phyloP scores from a whole-genome alignment of 2,797 vertebrate genomes.

The Lacerta viridis region DNA sequence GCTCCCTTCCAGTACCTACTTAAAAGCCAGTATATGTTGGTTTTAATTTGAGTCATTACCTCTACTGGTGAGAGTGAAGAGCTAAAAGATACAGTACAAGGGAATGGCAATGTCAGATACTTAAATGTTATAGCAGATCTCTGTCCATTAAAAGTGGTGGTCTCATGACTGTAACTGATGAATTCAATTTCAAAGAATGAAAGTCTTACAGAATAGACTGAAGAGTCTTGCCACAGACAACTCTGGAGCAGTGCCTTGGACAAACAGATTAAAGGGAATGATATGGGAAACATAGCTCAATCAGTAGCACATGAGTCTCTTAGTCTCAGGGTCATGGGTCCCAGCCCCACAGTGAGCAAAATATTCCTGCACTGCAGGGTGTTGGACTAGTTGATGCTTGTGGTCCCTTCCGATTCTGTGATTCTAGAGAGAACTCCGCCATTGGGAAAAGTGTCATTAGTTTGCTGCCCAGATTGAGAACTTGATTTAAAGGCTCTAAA shows the following conservation, averaged over 20 bases:
- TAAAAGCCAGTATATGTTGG: neutral
- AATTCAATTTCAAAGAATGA: no score
- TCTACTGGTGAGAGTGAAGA: neutral
- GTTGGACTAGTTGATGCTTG: no score
- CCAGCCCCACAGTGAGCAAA: no score
- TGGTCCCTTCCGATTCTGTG: no score
- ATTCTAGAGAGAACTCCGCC: neutral
- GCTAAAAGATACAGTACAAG: neutral
- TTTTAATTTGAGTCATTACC: neutral
- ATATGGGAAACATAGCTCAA: no score
- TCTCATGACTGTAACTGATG: neutral
- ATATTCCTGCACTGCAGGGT: no score
- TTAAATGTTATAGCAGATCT: neutral
- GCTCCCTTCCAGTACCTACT: neutral
- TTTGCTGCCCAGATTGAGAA: neutral
- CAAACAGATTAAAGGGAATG: no score
- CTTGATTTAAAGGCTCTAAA: neutral
- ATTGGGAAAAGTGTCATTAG: neutral
- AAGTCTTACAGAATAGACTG: no score
- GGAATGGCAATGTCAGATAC: neutral
- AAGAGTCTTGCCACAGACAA: neutral
- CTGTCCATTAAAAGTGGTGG: neutral
- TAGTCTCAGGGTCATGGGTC: no score
- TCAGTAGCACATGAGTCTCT: no score
- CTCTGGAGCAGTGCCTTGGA: no score